These are phyloP conservation scores for Dallia pectoralis DNA, from an alignment of 2,797 vertebrate species.

Conservation along the genomic window DNA sequence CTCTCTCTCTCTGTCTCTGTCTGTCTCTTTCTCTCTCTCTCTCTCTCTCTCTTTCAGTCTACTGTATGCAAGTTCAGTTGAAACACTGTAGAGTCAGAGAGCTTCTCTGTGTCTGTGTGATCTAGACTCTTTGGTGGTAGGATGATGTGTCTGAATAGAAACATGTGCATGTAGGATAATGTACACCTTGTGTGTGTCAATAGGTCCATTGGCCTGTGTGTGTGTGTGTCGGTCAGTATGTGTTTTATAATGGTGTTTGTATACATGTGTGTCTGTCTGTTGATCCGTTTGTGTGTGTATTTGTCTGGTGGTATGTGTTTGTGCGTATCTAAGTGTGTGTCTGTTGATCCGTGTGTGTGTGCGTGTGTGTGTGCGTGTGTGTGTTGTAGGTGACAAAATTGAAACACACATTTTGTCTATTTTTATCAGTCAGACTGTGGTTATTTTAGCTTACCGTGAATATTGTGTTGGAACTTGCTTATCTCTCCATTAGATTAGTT, in stretches of 20 bases:
- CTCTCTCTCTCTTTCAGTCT: slow-evolving; percentile 54
- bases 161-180: not conserved
- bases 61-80: slow-evolving; percentile 72
- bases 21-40: slow-evolving; percentile 80
- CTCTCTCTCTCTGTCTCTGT: slow-evolving; percentile 47
- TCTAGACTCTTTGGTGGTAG: slow-evolving; percentile 51
- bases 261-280: too few species aligned
- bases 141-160: not conserved
- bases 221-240: too few species aligned
- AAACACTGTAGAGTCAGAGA: slow-evolving; percentile 73
- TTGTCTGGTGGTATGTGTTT: too few species aligned
- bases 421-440: not conserved
- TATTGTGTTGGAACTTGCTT: slow-evolving; percentile 33
- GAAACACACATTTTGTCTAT: not conserved
- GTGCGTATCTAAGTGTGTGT: too few species aligned
- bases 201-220: too few species aligned
- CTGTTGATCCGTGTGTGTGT: too few species aligned
- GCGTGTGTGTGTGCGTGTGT: too few species aligned
- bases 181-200: not conserved
- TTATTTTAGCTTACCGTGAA: not conserved
- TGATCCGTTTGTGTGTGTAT: too few species aligned
- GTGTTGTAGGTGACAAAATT: not conserved
- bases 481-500: slow-evolving; percentile 10
- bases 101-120: slow-evolving; percentile 56
- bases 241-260: too few species aligned